phyloP scores from a whole-genome alignment of 1,140 invertebrate species.

The Microvelia longipes region DNA sequence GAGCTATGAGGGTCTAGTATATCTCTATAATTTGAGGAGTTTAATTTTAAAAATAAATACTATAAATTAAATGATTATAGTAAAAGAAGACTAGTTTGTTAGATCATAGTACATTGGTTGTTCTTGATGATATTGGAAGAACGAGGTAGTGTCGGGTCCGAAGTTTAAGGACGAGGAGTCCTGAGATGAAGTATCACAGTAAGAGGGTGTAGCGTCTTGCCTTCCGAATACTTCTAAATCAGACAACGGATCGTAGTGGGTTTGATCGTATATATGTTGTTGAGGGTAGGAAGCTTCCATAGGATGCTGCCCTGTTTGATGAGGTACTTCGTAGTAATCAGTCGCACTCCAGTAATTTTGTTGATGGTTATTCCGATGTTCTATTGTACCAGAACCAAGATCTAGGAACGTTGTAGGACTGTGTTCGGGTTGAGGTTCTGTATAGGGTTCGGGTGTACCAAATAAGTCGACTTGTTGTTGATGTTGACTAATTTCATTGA shows the following conservation, averaged over 20 bases:
- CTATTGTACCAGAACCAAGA: background rate
- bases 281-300: background rate
- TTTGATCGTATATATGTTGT: background rate
- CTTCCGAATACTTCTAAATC: background rate
- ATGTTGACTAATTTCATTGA: background rate
- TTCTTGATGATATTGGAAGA: background rate
- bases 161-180: background rate
- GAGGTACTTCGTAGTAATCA: background rate
- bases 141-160: background rate
- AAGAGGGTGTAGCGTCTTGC: background rate
- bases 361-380: background rate
- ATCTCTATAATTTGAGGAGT: too few species aligned
- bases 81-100: background rate
- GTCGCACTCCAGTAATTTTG: background rate
- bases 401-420: background rate
- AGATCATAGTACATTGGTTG: slow-evolving; percentile 2
- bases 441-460: background rate
- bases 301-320: background rate
- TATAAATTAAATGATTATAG: too few species aligned
- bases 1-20: too few species aligned
- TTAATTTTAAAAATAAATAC: too few species aligned
- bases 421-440: background rate
- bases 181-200: background rate
- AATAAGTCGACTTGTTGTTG: background rate
- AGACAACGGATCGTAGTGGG: background rate